Base-by-base conservation (phyloP, 2,797 vertebrate species). In the Helarctos malayanus region DNA sequence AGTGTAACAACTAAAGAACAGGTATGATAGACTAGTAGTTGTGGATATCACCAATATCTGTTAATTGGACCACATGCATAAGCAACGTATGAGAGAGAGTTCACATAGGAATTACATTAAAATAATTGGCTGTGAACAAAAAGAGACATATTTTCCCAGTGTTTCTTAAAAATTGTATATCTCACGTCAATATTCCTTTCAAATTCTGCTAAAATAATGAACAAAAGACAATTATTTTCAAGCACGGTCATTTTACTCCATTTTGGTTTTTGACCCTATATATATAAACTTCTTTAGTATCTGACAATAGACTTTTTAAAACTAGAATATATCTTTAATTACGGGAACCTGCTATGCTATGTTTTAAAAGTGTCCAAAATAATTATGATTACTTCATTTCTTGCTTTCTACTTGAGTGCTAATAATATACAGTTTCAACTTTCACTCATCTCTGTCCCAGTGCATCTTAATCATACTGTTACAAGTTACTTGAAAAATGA, bases 221-320 rank as follows among this genome's bases (percentile, higher is more conserved):
- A 11, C 32, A 63, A 75, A 14, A 15, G 32, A 49, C n/a, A 91
- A 69, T 54, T 90, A 54, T 56, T 89, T 68, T 86, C 85, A 95
- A 84, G 18, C 23, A 45, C 49, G 38, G 6, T 63, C 3, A 45
- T 90, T 96, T 90, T 61, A 32, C 1, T 3, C 81, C 38, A 29
- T 69, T 91, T 86, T 23, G 27, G 52, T 63, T 93, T 96, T 79
- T 96, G 38, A 38, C 69, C 61, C 6, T 7, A 18, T 57, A 38
- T 68, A 56, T 35, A 54, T 41, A 81, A 80, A 80, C 21, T 11
- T 29, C 27, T 69, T 69, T 25, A 59, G 47, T 61, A 76, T 91
- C 79, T 96, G 54, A 45, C 68, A 95, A 45, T 29, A 54, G 35
- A 80, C 27, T 41, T 79, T 68, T 41, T 25, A 69, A 69, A 69